These are phyloP conservation scores for Microctenopoma lineatum DNA, from an alignment of 2,797 vertebrate species.

Conservation along the genomic window DNA sequence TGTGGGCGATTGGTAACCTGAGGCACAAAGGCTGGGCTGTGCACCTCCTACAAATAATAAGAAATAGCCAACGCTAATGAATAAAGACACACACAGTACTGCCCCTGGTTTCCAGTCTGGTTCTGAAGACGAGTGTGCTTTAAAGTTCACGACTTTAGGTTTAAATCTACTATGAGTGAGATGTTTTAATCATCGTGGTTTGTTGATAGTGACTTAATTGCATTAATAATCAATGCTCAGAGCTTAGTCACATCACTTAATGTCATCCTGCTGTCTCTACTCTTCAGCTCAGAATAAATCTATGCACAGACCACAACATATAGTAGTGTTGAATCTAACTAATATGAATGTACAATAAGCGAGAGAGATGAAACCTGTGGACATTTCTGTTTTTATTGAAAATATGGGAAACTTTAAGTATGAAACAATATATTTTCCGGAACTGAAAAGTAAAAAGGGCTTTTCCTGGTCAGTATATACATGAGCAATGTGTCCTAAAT, in stretches of 20 bases:
- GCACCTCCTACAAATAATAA: constrained; percentile 7
- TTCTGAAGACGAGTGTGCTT: background rate
- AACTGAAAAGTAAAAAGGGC: constrained; percentile 62
- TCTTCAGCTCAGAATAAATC: no score
- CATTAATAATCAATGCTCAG: background rate
- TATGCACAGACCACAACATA: no score
- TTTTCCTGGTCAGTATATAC: constrained; percentile 54
- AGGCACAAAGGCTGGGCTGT: background rate
- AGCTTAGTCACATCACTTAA: background rate
- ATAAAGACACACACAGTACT: background rate
- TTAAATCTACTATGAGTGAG: no score
- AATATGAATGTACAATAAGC: background rate
- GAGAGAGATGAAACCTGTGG: background rate
- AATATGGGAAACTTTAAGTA: constrained; percentile 70
- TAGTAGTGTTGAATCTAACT: background rate
- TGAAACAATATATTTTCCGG: constrained; percentile 69
- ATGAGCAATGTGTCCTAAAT: constrained; percentile 59
- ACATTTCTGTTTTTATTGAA: constrained; percentile 76
- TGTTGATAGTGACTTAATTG: no score
- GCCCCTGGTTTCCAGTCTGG: background rate
- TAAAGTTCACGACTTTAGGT: no score
- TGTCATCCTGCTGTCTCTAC: background rate
- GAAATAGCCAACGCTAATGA: background rate
- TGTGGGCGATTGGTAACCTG: constrained; percentile 1
- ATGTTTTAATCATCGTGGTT: background rate